Percentiles rank a stretch among this genome's conserved stretches.
These are phyloP conservation scores for Corythaeola cristata DNA, from an alignment of 2,113 vertebrate species.

Conservation along the genomic window DNA sequence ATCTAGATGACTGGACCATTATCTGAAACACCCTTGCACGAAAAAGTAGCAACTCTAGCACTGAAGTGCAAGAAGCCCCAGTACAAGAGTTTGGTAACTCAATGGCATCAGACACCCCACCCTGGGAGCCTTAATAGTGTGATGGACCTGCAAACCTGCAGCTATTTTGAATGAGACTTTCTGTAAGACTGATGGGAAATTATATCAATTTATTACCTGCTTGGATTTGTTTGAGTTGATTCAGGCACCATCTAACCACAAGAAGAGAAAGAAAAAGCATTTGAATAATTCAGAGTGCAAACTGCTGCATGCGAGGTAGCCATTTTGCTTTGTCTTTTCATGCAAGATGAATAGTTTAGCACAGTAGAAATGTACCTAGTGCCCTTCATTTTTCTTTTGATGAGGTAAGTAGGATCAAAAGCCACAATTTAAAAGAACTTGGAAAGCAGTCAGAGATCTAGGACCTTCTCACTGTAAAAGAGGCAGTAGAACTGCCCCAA, in stretches of 20 bases:
- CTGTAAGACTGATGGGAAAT: slow-evolving; percentile 29
- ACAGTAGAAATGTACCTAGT: slow-evolving; percentile 5
- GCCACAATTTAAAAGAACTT: neutral
- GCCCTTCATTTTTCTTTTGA: slow-evolving; percentile 48
- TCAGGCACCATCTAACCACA: neutral
- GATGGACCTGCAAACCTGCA: slow-evolving; percentile 22
- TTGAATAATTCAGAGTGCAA: slow-evolving; percentile 42
- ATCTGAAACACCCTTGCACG: neutral
- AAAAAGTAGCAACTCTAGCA: neutral
- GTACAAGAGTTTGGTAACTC: neutral
- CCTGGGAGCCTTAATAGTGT: neutral
- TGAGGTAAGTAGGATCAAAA: neutral
- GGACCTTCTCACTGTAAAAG: neutral
- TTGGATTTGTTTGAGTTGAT: slow-evolving; percentile 54
- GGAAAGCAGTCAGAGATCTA: neutral
- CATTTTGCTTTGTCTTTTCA: slow-evolving; percentile 56
- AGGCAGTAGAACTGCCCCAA: neutral
- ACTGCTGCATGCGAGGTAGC: slow-evolving; percentile 12
- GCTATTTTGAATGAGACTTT: slow-evolving; percentile 21
- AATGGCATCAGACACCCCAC: neutral
- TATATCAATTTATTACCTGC: slow-evolving; percentile 11
- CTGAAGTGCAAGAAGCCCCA: neutral
- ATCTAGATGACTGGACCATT: neutral
- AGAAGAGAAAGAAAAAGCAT: slow-evolving; percentile 24
- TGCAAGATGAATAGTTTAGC: neutral